These are phyloP conservation scores for Eubasilissa regina DNA, from an alignment of 1,140 invertebrate genomes.

Conservation along the genomic window DNA sequence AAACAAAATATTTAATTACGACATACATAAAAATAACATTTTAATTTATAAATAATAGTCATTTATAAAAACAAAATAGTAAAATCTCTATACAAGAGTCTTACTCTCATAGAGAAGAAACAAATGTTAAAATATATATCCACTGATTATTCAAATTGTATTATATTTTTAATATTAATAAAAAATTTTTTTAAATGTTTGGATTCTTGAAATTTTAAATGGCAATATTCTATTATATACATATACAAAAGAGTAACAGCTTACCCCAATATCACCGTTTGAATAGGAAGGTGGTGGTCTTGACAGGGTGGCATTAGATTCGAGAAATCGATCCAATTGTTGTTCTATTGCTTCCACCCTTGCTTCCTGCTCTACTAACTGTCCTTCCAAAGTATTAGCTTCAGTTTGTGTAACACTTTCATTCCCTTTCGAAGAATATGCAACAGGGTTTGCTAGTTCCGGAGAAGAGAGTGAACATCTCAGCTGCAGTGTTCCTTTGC, in stretches of 20 bases:
- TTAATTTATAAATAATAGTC: no score
- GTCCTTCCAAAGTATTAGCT: background rate
- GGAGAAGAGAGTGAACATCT: conserved; percentile 55
- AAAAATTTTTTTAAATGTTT: no score
- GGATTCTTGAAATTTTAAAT: no score
- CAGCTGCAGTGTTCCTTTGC: conserved; percentile 30
- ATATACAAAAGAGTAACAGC: conserved; percentile 11
- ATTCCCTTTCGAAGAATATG: background rate
- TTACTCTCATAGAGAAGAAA: no score
- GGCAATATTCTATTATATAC: background rate
- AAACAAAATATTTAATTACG: no score
- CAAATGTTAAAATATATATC: no score
- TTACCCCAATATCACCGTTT: conserved; percentile 44
- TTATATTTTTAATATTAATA: no score
- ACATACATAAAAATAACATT: no score
- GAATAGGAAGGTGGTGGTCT: conserved; percentile 31
- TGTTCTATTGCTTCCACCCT: conserved; percentile 9
- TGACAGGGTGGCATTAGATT: conserved; percentile 19
- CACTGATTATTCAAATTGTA: no score
- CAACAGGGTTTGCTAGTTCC: conserved; percentile 44
- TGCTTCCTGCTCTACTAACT: background rate
- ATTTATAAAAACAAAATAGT: no score
- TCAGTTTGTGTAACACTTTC: background rate
- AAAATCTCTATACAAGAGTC: no score
- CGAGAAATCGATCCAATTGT: conserved; percentile 24